Evolutionary conservation across 2,113 vertebrate species (phyloP), one percentile per base, ranked within the genome.

Genomic region (Ictalurus furcatus): DNA sequence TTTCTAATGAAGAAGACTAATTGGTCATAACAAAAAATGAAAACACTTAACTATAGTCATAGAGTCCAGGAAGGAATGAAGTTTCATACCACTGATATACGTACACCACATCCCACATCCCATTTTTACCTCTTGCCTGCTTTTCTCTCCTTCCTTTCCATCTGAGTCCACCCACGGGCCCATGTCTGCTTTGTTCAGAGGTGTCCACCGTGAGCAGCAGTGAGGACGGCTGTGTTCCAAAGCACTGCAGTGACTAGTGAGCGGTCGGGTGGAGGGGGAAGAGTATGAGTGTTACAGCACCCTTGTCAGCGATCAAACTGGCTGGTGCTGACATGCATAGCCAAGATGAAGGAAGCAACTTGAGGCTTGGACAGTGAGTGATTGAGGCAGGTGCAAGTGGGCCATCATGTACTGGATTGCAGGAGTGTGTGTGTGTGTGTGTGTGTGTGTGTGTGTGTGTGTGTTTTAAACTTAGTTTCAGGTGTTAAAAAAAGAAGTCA

Each of bases 321-420:
- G 79, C 52, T 58, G 88, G 89, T 83, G 90, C 83, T 94, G 94
- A 95, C 93, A 94, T 91, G 84, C 88, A 92, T 94, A 92, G 89
- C 92, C 93, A 90, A 87, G 91, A 91, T 90, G 59, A 59, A 71
- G 81, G 80, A 89, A 92, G 93, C 90, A 94, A 94, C 90, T 90
- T 85, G 94, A 94, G 86, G 94, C 94, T 91, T 87, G 91, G 76
- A 67, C 88, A 30, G 58, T 91, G 94, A 94, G 93, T 93, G 95
- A 93, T 92, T 92, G 93, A 87, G 78, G 85, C 90, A 90, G 91
- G 73, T 91, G 89, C 87, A 88, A 84, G 83, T 89, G 65, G 73
- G 73, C 71, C 65, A 82, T 54, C 52, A 21, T 83, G 40, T 83
- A 73, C 79, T 58, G 63, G 52, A 71, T 17, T 14, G 63, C 21